These are phyloP conservation scores for Aromia moschata DNA, from an alignment of 2,888 invertebrate species.

Conservation along the genomic window DNA sequence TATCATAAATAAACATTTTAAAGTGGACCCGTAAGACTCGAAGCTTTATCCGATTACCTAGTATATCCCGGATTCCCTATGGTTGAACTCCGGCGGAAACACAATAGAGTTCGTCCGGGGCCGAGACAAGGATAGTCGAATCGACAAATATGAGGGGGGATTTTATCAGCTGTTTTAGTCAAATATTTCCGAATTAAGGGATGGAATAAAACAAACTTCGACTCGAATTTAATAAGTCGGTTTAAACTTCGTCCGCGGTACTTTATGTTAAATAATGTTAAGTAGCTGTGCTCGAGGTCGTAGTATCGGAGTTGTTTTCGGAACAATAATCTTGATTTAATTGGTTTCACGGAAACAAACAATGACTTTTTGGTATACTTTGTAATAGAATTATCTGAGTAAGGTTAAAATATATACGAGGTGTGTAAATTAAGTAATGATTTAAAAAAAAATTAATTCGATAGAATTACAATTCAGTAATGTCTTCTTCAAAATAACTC, in stretches of 20 bases:
- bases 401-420: too few relatives aligned
- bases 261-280: background rate
- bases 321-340: too few relatives aligned
- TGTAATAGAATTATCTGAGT: too few relatives aligned
- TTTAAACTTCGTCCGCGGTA: background rate
- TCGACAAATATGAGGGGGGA: slow-evolving; percentile 25
- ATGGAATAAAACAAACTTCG: background rate
- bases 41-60: slow-evolving; percentile 44
- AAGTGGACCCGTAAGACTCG: slow-evolving; percentile 44
- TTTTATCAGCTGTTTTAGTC: slow-evolving; percentile 9
- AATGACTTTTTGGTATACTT: too few relatives aligned
- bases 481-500: too few relatives aligned
- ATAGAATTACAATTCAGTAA: too few relatives aligned
- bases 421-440: too few relatives aligned
- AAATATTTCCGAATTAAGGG: slow-evolving; percentile 1
- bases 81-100: slow-evolving; percentile 16
- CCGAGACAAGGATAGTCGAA: slow-evolving; percentile 21
- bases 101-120: slow-evolving; percentile 12
- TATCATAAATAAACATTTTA: slow-evolving; percentile 48
- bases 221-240: background rate
- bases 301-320: background rate
- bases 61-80: slow-evolving; percentile 27
- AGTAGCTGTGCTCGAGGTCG: too few relatives aligned
- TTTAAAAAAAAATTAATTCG: too few relatives aligned
- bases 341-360: too few relatives aligned